A percentile compares a stretch with the other conserved stretches of the same genome.
These are phyloP conservation scores for Pitta sordida DNA, from an alignment of 2,113 vertebrate species.

Conservation along the genomic window DNA sequence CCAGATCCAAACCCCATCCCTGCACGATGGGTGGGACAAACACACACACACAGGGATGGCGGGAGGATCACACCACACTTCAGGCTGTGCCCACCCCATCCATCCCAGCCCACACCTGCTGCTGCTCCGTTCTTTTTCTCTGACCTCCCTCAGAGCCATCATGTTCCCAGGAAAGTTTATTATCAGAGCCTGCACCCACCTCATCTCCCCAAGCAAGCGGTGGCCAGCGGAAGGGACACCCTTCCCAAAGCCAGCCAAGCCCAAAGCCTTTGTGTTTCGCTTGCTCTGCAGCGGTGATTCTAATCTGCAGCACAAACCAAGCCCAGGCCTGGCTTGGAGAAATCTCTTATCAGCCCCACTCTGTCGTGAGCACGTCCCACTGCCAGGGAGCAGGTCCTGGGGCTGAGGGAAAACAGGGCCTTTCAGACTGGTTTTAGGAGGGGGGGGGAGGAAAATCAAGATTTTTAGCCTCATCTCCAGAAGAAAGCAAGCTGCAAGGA, in stretches of 20 bases:
- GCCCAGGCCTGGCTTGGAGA: neutral
- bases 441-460: fast-evolving
- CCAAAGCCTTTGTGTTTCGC: neutral
- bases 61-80: neutral
- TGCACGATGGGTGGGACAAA: neutral
- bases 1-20: neutral
- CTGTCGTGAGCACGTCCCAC: neutral
- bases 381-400: neutral
- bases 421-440: neutral
- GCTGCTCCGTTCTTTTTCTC: neutral
- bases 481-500: neutral
- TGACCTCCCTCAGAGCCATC: neutral
- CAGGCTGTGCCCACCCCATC: neutral
- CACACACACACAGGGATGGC: fast-evolving
- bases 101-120: neutral
- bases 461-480: neutral
- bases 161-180: neutral
- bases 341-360: neutral
- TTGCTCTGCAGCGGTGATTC: neutral
- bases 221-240: neutral
- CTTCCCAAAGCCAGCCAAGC: neutral
- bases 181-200: neutral
- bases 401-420: neutral
- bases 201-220: neutral
- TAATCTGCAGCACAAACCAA: neutral